Evolutionary conservation across 2,113 vertebrate species (phyloP), one percentile per base, ranked within the genome.

Genomic region (Eupsittula cactorum): DNA sequence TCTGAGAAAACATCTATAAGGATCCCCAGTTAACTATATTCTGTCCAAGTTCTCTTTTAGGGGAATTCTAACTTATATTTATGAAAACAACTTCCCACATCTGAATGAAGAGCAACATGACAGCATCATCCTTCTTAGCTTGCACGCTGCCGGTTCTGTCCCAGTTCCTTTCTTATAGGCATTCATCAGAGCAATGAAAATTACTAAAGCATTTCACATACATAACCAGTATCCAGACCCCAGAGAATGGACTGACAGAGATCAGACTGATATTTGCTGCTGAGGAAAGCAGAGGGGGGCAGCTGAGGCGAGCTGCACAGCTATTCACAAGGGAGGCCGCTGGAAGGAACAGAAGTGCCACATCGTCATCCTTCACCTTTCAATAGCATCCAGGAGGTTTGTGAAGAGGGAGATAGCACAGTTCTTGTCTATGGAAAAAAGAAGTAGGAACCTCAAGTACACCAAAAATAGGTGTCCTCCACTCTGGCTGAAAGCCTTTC

Each of bases 101-200:
- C 50, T 71, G 69, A 86, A 33, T 78, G 71, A 93, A 92, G 35
- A 88, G 29, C 73, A 92, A 50, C 60, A 91, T 68, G 92, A 95
- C 88, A 96, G 94, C 80, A 92, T 75, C 91, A 92, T 92, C 69
- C 16, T 95, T 94, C 91, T 84, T 93, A 84, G 80, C 65, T 23
- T 91, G 83, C 62, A 86, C 29, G 16, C 73, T 89, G 95, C 77
- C 88, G 95, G 83, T 84, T 94, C 86, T 89, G 77, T 88, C 50
- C 62, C 86, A 71, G 3, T 68, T 88, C 86, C 64, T 78, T 77
- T 92, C 88, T 63, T 16, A 81, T 2, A 88, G 28, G 68, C 86
- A 94, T 86, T 82, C 80, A 95, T 55, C 86, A 88, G 86, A 75
- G 83, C 64, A 91, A 86, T 60, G 73, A 95, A 92, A 94, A 93